Evolutionary conservation across 92 coral and sea anemone species (phyloP).

Genomic region (Porites evermanni): DNA sequence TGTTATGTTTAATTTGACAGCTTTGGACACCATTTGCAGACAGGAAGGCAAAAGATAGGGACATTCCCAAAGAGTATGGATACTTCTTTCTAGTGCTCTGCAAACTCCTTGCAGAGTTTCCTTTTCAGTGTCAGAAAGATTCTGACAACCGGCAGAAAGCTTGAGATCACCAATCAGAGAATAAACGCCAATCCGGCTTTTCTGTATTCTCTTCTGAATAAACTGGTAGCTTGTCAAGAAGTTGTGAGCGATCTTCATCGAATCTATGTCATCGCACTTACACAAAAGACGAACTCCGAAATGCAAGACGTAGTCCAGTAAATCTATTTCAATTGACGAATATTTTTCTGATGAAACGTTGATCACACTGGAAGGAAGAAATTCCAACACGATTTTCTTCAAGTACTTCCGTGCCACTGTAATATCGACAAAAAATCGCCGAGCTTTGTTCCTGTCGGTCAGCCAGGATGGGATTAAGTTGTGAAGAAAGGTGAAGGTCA

Average conservation of each 20-base stretch:
- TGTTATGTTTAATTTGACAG: neutral
- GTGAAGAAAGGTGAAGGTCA: constrained; percentile 18
- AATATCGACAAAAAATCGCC: constrained; percentile 15
- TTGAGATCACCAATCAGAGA: constrained; percentile 11
- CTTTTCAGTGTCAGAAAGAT: neutral
- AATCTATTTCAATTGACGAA: neutral
- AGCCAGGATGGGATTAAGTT: constrained; percentile 30
- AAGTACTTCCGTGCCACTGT: constrained; percentile 24
- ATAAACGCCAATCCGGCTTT: neutral
- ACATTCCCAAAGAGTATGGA: constrained; percentile 11
- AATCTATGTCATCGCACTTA: neutral
- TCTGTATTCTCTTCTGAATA: constrained; percentile 15
- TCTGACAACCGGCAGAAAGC: neutral
- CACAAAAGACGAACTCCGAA: constrained; percentile 7
- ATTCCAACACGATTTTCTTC: neutral
- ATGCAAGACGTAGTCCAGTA: constrained; percentile 1
- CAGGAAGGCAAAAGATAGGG: constrained; percentile 21
- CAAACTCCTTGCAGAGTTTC: neutral
- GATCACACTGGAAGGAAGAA: neutral
- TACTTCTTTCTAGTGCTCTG: neutral
- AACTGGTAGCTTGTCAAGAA: constrained; percentile 40
- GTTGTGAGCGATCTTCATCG: constrained; percentile 1
- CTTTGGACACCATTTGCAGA: neutral
- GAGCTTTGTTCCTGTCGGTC: neutral
- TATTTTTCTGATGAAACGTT: neutral